phyloP scores from a whole-genome alignment of 2,797 vertebrate species.

The Syngnathus acus region DNA sequence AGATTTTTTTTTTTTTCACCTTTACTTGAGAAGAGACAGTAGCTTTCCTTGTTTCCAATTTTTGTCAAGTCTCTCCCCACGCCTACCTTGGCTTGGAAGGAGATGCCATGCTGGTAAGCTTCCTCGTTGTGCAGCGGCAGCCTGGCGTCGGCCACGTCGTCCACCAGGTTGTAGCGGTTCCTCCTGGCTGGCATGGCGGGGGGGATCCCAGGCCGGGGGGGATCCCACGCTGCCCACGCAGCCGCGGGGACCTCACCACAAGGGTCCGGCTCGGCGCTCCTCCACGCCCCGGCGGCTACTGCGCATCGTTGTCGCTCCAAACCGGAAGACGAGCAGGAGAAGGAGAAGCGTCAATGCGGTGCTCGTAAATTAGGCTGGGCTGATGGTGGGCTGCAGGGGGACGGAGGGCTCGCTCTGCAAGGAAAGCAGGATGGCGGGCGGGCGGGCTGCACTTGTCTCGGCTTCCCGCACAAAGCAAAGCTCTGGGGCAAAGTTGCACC shows the following conservation, averaged over 20 bases:
- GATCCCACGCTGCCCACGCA: not conserved
- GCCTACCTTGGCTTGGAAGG: slow-evolving; percentile 86
- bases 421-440: slow-evolving; percentile 21
- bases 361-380: slow-evolving; percentile 4
- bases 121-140: slow-evolving; percentile 86
- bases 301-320: not conserved
- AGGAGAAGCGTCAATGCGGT: slow-evolving; percentile 1
- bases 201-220: no score
- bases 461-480: slow-evolving; percentile 20
- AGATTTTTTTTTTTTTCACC: no score
- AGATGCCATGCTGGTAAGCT: slow-evolving; percentile 85
- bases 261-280: not conserved
- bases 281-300: not conserved
- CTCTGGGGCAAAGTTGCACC: slow-evolving; percentile 72
- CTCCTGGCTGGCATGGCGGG: slow-evolving; percentile 75
- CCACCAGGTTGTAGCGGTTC: slow-evolving; percentile 91
- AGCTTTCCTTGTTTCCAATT: not conserved
- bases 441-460: slow-evolving; percentile 17
- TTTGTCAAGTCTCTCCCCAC: slow-evolving; percentile 22
- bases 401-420: slow-evolving; percentile 13
- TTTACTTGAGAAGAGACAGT: no score
- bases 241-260: not conserved
- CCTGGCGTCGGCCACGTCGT: slow-evolving; percentile 82
- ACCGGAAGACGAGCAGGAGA: not conserved
- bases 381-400: not conserved